Conservation (phyloP, 53 echinoderm and acorn worm genomes). For the Mesocentrotus franciscanus region DNA sequence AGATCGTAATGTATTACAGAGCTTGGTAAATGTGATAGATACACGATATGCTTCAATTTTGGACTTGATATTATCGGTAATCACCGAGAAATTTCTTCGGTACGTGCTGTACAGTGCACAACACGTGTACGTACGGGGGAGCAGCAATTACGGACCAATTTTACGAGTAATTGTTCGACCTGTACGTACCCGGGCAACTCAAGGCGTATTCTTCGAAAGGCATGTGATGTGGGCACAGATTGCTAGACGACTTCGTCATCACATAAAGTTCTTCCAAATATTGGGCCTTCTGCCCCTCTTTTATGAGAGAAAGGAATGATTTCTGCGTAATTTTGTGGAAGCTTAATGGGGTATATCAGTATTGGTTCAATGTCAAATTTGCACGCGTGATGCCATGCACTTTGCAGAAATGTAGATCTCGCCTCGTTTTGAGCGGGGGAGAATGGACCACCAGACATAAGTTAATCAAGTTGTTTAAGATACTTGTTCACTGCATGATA, state of each 20-base stretch:
- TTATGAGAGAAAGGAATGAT: not conserved
- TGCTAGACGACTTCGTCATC: not conserved
- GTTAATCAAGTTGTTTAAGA: not conserved
- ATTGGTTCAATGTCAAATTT: not conserved
- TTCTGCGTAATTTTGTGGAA: not conserved
- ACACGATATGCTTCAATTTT: not conserved
- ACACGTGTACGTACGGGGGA: not conserved
- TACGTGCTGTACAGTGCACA: not conserved
- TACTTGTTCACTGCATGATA: not conserved
- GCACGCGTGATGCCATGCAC: not conserved
- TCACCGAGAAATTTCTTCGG: not conserved
- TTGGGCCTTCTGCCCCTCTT: not conserved
- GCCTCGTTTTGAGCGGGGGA: not conserved
- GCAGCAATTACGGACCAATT: slow-evolving; percentile 12
- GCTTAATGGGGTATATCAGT: not conserved
- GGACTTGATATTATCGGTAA: not conserved
- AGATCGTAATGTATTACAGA: not conserved
- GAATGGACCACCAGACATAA: not conserved
- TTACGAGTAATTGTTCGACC: slow-evolving; percentile 35
- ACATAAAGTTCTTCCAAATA: not conserved
- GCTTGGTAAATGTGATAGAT: not conserved
- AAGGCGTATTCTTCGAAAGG: not conserved
- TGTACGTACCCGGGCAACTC: not conserved
- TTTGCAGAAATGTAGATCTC: not conserved
- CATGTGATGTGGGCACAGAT: not conserved